Base-by-base conservation (phyloP, 1,140 invertebrate genomes). In the Cyclina sinensis region DNA sequence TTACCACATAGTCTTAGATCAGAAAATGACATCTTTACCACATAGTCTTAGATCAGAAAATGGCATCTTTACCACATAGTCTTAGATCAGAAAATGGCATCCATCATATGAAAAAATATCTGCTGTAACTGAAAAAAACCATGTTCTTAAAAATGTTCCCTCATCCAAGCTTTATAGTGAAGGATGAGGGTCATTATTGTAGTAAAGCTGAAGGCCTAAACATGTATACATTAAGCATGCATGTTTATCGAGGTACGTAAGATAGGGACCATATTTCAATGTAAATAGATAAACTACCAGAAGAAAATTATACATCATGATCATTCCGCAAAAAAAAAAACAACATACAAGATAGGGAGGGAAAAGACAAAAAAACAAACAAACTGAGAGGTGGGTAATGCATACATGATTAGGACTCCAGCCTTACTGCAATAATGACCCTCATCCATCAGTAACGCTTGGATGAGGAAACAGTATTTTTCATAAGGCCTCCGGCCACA, bases 401-500 rank as follows among this genome's bases (percentile, higher is more conserved):
- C 39, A 79, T 79, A 79, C 76, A 79, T 79, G 76, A 39, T 79
- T 35, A 79, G 76, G 76, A 39, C 76, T 51, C 76, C 39, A 46
- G 76, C 76, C 35, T 51, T 48, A 54, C 48, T 51, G 16, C 48
- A 79, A 48, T 79, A 79, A 79, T 79, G 76, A 46, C 76, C 76
- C 46, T 79, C 76, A 79, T 79, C 76, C 76, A 32, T 46, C 39
- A 79, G 43, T 79, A 79, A 79, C 48, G 76, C 76, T 79, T 79
- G 76, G 76, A 79, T 79, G 76, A 79, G 76, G 76, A 46, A 16
- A 79, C 76, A 79, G 48, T 79, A 54, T 79, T 79, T 54, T 54
- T 18, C 39, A n/a, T 48, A 79, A 79, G 48, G 37, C 76, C n/a
- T n/a, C n/a, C n/a, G n/a, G n/a, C n/a, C n/a, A n/a, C n/a, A 16